These are phyloP conservation scores for Chorisops tibialis DNA, from an alignment of 2,888 invertebrate genomes.

Conservation along the genomic window DNA sequence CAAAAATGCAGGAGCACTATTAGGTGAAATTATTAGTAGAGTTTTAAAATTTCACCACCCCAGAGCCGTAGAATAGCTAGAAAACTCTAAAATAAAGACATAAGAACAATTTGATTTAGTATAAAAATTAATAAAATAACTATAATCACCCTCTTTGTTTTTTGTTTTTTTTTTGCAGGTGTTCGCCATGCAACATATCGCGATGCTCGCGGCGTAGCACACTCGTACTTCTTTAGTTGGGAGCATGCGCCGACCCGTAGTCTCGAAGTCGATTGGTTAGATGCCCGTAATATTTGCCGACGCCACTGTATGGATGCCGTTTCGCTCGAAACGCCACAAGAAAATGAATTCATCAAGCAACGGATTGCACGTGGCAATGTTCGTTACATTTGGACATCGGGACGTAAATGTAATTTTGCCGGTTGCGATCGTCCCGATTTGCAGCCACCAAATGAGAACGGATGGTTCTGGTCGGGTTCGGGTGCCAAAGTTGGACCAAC, in stretches of 20 bases:
- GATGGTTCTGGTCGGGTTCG: slow-evolving; percentile 94
- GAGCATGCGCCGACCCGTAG: slow-evolving; percentile 78
- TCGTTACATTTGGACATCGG: slow-evolving; percentile 87
- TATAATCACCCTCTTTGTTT: too few species aligned
- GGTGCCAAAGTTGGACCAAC: slow-evolving; percentile 89
- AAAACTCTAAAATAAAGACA: too few species aligned
- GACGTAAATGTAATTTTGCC: slow-evolving; percentile 88
- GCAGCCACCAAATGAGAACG: slow-evolving; percentile 80
- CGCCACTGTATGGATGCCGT: slow-evolving; percentile 93
- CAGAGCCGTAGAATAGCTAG: too few species aligned
- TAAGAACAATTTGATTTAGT: too few species aligned
- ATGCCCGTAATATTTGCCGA: slow-evolving; percentile 86
- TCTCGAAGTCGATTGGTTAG: slow-evolving; percentile 86
- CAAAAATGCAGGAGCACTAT: too few species aligned
- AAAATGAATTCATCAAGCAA: slow-evolving; percentile 87
- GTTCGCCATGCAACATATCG: slow-evolving; percentile 85
- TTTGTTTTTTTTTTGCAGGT: slow-evolving; percentile 56
- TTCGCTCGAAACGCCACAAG: slow-evolving; percentile 82
- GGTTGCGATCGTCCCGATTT: slow-evolving; percentile 80
- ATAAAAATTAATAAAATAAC: too few species aligned
- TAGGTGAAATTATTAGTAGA: too few species aligned
- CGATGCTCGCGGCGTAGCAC: slow-evolving; percentile 81
- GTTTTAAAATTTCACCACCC: too few species aligned
- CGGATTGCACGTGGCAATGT: slow-evolving; percentile 75
- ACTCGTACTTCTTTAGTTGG: slow-evolving; percentile 94